phyloP scores from a whole-genome alignment of 2,113 vertebrate genomes.

The Chlorodrepanis virens region DNA sequence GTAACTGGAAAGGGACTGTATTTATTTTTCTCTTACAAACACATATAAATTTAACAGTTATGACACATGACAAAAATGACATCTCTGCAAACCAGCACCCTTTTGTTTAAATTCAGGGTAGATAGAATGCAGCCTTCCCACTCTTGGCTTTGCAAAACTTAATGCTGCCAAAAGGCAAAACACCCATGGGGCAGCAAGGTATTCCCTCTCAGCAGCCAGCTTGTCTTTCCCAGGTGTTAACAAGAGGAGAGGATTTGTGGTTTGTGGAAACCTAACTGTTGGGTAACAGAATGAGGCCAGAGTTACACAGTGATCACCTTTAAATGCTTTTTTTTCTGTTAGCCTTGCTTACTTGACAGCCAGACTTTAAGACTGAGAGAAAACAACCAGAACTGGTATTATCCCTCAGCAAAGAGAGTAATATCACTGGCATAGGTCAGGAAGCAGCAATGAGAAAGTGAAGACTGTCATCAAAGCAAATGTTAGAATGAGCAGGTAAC shows the following conservation, averaged over 20 bases:
- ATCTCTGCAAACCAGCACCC: background rate
- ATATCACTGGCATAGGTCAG: background rate
- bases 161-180: background rate
- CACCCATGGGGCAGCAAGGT: background rate
- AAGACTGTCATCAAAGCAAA: background rate
- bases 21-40: conserved; percentile 1
- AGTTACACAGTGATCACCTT: background rate
- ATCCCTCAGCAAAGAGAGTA: background rate
- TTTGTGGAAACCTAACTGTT: background rate
- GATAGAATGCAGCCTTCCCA: background rate
- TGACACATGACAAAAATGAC: background rate
- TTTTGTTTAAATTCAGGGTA: background rate
- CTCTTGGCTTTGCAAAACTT: background rate
- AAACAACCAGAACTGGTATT: background rate
- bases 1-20: conserved; percentile 10
- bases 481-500: conserved; percentile 19
- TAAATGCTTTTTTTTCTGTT: background rate
- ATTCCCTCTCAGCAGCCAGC: background rate
- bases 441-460: background rate
- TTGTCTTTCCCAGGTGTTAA: background rate
- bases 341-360: background rate
- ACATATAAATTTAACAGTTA: background rate
- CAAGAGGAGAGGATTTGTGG: background rate
- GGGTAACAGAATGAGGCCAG: background rate
- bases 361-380: background rate